Evolutionary conservation across 2,113 vertebrate genomes (phyloP).

Genomic region (Phylloscopus trochilus): DNA sequence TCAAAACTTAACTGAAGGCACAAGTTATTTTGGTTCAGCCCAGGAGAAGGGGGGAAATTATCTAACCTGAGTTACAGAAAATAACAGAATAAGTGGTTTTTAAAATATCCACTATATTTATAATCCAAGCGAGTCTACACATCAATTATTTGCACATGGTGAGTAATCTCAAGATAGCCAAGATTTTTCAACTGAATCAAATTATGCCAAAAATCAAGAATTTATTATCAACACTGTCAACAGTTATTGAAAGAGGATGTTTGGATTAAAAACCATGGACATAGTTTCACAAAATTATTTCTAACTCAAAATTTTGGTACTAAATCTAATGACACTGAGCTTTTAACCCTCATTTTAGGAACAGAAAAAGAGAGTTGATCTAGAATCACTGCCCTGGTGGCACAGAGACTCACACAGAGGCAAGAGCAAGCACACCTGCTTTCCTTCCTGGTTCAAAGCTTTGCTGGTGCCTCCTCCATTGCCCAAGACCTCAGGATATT

Average conservation of each 20-base stretch:
- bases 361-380: rapidly evolving
- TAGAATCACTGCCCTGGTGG: neutral
- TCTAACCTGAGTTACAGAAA: neutral
- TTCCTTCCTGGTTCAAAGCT: neutral
- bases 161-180: neutral
- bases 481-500: neutral
- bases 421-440: neutral
- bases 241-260: neutral
- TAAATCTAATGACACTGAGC: neutral
- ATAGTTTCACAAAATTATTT: neutral
- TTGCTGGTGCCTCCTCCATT: neutral
- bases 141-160: neutral
- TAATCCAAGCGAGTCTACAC: neutral
- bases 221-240: neutral
- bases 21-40: neutral
- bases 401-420: neutral
- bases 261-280: neutral
- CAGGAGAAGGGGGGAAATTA: neutral
- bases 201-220: neutral
- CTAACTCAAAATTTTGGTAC: neutral
- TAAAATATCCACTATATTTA: neutral
- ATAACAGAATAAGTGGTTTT: neutral
- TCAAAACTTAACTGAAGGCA: neutral
- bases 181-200: neutral
- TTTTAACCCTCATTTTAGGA: neutral